Conservation (phyloP, 2,888 invertebrate species). For the Drosophila infuscata region DNA sequence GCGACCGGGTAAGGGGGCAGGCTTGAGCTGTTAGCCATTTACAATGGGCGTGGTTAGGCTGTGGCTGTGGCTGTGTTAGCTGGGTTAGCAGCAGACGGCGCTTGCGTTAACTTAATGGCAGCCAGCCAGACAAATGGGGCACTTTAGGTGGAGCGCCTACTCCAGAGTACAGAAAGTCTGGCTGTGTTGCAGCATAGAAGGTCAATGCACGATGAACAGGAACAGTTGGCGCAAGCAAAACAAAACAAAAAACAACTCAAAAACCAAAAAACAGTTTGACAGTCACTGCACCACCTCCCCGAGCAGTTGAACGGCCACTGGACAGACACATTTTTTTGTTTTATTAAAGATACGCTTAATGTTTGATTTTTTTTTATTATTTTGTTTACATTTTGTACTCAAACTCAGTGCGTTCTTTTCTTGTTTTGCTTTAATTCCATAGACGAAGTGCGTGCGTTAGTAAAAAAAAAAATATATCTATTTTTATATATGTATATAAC, state of each 20-base stretch:
- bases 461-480: slow-evolving; percentile 32
- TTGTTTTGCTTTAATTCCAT: slow-evolving; percentile 11
- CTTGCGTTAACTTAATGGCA: slow-evolving; percentile 64
- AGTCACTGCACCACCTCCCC: not conserved
- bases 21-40: slow-evolving; percentile 19
- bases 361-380: slow-evolving; percentile 17
- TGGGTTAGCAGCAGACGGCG: slow-evolving; percentile 51
- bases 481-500: not conserved
- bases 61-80: slow-evolving; percentile 31
- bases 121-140: slow-evolving; percentile 70
- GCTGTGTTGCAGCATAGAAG: not conserved
- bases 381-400: slow-evolving; percentile 31
- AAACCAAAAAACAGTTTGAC: not conserved
- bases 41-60: slow-evolving; percentile 46
- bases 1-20: slow-evolving; percentile 7
- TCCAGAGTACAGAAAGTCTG: slow-evolving; percentile 1
- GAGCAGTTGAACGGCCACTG: slow-evolving; percentile 2
- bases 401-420: slow-evolving; percentile 54
- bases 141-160: slow-evolving; percentile 36
- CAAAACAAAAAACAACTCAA: not conserved
- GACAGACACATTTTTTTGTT: slow-evolving; percentile 3
- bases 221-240: not conserved
- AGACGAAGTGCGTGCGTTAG: slow-evolving; percentile 61
- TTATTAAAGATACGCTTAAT: slow-evolving; percentile 18
- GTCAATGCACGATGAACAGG: slow-evolving; percentile 16